phyloP scores from a whole-genome alignment of 2,888 invertebrate species.

The Hydriomena furcata region DNA sequence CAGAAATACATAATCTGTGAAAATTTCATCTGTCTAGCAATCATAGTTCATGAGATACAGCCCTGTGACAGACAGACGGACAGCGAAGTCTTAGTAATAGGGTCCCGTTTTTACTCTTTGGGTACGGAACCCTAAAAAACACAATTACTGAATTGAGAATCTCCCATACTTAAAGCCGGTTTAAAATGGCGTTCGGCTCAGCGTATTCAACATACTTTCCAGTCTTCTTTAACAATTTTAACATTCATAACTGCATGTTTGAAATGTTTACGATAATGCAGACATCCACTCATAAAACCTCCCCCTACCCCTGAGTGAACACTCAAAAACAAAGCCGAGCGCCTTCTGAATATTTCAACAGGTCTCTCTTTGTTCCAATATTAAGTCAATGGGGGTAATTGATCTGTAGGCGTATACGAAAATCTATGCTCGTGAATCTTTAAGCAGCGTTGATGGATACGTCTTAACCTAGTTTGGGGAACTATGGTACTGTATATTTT shows the following conservation, averaged over 20 bases:
- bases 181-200: not conserved
- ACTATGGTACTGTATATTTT: slow-evolving; percentile 16
- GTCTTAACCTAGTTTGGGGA: slow-evolving; percentile 33
- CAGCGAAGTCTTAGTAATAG: too few species aligned
- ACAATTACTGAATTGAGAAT: too few species aligned
- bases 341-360: slow-evolving; percentile 79
- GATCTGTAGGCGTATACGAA: slow-evolving; percentile 69
- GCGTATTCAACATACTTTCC: not conserved
- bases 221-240: slow-evolving; percentile 36
- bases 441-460: slow-evolving; percentile 50
- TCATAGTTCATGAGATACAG: too few species aligned
- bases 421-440: slow-evolving; percentile 60
- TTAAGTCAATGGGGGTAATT: slow-evolving; percentile 83
- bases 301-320: slow-evolving; percentile 63
- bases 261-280: slow-evolving; percentile 73
- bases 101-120: too few species aligned
- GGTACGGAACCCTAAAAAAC: too few species aligned
- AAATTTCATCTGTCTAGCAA: too few species aligned
- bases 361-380: slow-evolving; percentile 77
- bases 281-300: slow-evolving; percentile 74
- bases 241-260: slow-evolving; percentile 52
- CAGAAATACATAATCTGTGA: too few species aligned
- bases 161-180: too few species aligned
- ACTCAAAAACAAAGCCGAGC: slow-evolving; percentile 78
- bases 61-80: too few species aligned